These are phyloP conservation scores for Lasioglossum zephyrum DNA, from an alignment of 2,888 invertebrate species.

Conservation along the genomic window DNA sequence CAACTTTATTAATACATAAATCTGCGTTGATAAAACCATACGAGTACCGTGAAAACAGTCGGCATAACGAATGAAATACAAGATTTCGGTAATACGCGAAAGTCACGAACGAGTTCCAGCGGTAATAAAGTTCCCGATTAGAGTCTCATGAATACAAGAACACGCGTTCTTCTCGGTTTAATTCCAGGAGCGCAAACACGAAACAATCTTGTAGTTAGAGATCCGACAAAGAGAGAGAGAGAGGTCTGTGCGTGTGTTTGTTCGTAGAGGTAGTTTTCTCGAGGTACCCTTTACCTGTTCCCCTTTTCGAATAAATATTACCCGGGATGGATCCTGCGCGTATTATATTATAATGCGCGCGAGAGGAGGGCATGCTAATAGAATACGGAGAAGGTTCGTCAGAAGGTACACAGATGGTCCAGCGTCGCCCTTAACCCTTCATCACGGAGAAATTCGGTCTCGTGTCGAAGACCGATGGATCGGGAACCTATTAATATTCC, in stretches of 20 bases:
- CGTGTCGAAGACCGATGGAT: slow-evolving; percentile 65
- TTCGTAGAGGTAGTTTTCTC: slow-evolving; percentile 31
- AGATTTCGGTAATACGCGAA: background rate
- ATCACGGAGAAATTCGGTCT: slow-evolving; percentile 64
- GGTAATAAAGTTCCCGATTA: slow-evolving; percentile 10
- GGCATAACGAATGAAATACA: slow-evolving; percentile 8
- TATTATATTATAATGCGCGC: slow-evolving; percentile 77
- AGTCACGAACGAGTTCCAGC: background rate
- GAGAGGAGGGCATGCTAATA: slow-evolving; percentile 75
- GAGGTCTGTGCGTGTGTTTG: background rate
- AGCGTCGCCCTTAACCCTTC: slow-evolving; percentile 65
- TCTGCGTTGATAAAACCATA: background rate
- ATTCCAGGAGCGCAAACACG: slow-evolving; percentile 3
- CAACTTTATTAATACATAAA: slow-evolving; percentile 1
- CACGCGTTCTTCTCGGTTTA: background rate
- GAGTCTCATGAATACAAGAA: slow-evolving; percentile 9
- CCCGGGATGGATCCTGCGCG: slow-evolving; percentile 70
- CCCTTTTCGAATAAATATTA: slow-evolving; percentile 75
- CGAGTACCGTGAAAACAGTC: background rate
- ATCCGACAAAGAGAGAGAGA: background rate
- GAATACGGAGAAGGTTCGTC: slow-evolving; percentile 65
- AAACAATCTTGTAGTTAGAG: background rate
- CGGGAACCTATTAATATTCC: slow-evolving; percentile 76
- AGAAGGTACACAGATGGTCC: slow-evolving; percentile 74
- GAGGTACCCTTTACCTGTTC: slow-evolving; percentile 53